A percentile compares a stretch with the other conserved stretches of the same genome.
These are phyloP conservation scores for Agonopterix arenella DNA, from an alignment of 2,888 invertebrate species.

Conservation along the genomic window DNA sequence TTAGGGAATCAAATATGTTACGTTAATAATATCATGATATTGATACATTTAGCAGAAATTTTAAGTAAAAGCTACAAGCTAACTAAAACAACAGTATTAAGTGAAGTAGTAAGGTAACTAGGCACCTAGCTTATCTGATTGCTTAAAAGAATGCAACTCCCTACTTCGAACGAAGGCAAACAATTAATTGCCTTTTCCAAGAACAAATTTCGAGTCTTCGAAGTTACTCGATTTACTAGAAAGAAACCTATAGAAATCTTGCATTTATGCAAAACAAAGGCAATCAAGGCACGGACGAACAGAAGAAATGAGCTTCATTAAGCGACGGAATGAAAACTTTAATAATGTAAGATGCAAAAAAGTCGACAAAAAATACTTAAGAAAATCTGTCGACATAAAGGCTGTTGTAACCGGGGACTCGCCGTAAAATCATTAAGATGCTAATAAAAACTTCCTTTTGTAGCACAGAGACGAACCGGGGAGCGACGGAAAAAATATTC, in stretches of 20 bases:
- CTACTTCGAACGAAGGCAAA: constrained; percentile 29
- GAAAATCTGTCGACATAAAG: constrained; percentile 78
- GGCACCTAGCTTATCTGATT: constrained; percentile 13
- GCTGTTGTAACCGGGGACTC: constrained; percentile 75
- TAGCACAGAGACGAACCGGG: constrained; percentile 67
- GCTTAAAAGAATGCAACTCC: constrained; percentile 11
- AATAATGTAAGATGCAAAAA: constrained; percentile 78
- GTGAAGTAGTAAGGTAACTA: not conserved
- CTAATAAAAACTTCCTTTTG: constrained; percentile 78
- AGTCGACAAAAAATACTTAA: constrained; percentile 75
- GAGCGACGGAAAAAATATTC: constrained; percentile 68
- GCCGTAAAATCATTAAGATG: constrained; percentile 79
- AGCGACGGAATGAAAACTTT: constrained; percentile 76
- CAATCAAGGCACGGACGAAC: constrained; percentile 74
- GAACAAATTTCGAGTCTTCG: constrained; percentile 60
- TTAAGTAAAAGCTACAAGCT: too few relatives aligned
- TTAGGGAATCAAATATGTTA: too few relatives aligned
- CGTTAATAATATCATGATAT: too few relatives aligned
- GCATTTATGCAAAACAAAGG: constrained; percentile 77
- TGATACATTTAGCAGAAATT: too few relatives aligned
- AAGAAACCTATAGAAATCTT: constrained; percentile 73
- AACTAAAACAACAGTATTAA: too few relatives aligned
- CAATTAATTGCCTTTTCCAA: constrained; percentile 54
- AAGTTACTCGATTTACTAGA: constrained; percentile 64
- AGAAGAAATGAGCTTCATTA: constrained; percentile 78